Percentiles rank a stretch among this genome's conserved stretches.
Evolutionary conservation across 2,113 vertebrate species (phyloP).

Genomic region (Halichoeres trimaculatus): DNA sequence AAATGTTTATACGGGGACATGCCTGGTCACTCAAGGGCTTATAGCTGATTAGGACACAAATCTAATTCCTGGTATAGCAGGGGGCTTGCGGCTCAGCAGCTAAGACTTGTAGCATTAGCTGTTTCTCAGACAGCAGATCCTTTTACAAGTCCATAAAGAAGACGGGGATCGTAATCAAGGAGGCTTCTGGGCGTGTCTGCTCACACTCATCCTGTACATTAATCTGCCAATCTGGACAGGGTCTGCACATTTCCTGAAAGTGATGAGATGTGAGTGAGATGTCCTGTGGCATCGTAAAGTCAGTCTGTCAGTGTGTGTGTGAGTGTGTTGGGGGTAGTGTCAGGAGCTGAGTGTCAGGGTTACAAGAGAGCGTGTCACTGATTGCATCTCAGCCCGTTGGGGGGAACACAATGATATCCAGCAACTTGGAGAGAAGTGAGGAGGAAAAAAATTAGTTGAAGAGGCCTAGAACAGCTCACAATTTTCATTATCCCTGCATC

Average conservation of each 20-base stretch:
- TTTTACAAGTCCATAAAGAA: conserved; percentile 68
- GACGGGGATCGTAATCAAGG: conserved; percentile 63
- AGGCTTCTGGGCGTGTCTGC: conserved; percentile 59
- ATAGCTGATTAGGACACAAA: conserved; percentile 70
- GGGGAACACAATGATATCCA: conserved; percentile 63
- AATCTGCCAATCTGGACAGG: conserved; percentile 68
- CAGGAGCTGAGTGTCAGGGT: conserved; percentile 56
- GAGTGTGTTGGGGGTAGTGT: conserved; percentile 14
- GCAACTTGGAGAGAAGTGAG: conserved; percentile 43
- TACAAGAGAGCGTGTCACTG: conserved; percentile 66
- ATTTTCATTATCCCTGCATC: conserved; percentile 71
- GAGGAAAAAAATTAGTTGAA: conserved; percentile 61
- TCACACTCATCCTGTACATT: conserved; percentile 58
- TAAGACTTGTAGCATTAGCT: conserved; percentile 56
- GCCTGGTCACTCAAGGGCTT: conserved; percentile 67
- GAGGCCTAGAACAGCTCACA: conserved; percentile 59
- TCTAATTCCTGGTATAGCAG: conserved; percentile 70
- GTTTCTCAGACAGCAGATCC: conserved; percentile 48
- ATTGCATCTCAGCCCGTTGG: conserved; percentile 73
- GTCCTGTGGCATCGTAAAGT: conserved; percentile 60
- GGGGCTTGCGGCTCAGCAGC: conserved; percentile 38
- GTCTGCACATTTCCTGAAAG: conserved; percentile 56
- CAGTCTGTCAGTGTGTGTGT: conserved; percentile 20
- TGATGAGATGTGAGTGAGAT: conserved; percentile 64
- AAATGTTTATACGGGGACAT: conserved; percentile 49